Percentiles rank a stretch among this genome's conserved stretches.
phyloP scores from a whole-genome alignment of 1,140 invertebrate species.

The Drosophila cardini region DNA sequence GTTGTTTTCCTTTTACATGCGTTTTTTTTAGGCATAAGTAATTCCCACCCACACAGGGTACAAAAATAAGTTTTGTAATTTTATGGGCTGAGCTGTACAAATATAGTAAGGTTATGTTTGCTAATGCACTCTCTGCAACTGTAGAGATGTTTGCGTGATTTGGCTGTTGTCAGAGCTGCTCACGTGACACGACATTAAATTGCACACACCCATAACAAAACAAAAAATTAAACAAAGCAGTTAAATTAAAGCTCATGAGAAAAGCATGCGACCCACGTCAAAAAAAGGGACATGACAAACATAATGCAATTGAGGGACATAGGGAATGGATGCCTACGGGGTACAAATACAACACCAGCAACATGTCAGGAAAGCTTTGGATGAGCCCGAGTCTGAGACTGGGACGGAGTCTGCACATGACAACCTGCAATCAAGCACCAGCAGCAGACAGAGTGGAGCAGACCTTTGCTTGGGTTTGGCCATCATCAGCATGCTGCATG shows the following conservation, averaged over 20 bases:
- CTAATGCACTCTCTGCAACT: neutral
- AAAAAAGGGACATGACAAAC: slow-evolving; percentile 56
- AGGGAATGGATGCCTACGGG: slow-evolving; percentile 36
- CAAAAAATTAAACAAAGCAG: slow-evolving; percentile 58
- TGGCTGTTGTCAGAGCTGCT: slow-evolving; percentile 3
- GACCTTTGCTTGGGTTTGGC: slow-evolving; percentile 12
- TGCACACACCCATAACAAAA: slow-evolving; percentile 12
- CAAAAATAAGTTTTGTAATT: slow-evolving; percentile 45
- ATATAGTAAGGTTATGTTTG: slow-evolving; percentile 11
- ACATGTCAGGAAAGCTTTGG: slow-evolving; percentile 59
- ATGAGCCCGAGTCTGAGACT: slow-evolving; percentile 36
- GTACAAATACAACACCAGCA: neutral
- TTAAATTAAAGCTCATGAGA: slow-evolving; percentile 46
- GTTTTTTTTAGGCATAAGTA: slow-evolving; percentile 53
- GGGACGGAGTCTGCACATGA: slow-evolving; percentile 53
- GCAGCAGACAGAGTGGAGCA: slow-evolving; percentile 36
- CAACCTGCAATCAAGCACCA: slow-evolving; percentile 77
- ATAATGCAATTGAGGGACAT: slow-evolving; percentile 63
- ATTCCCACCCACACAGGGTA: slow-evolving; percentile 51
- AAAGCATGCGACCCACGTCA: slow-evolving; percentile 68
- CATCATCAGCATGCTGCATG: slow-evolving; percentile 48
- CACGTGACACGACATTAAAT: slow-evolving; percentile 32
- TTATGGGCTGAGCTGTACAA: slow-evolving; percentile 50
- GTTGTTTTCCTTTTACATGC: slow-evolving; percentile 55
- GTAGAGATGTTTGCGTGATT: slow-evolving; percentile 31